Conservation (phyloP, 2,797 vertebrate genomes). For the Coendou prehensilis region DNA sequence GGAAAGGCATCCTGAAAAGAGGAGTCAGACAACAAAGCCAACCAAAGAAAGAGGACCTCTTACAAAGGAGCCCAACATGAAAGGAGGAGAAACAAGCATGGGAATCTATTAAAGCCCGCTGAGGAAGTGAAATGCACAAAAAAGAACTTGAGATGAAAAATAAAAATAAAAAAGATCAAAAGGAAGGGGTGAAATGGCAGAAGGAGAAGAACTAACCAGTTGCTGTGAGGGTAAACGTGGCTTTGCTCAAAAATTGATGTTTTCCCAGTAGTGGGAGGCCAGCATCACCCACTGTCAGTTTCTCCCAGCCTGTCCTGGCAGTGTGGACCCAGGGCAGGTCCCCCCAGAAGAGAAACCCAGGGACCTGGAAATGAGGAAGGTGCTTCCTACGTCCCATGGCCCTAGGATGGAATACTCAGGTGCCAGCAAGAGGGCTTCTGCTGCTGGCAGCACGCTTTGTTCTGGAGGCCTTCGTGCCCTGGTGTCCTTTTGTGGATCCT, state of each 20-base stretch:
- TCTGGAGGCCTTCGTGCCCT: rapidly evolving
- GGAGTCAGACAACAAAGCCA: constrained; percentile 76
- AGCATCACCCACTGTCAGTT: background rate
- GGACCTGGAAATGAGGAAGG: background rate
- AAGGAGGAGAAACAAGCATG: constrained; percentile 28
- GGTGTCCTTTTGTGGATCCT: background rate
- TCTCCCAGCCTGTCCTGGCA: background rate
- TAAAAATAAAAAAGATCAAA: constrained; percentile 76
- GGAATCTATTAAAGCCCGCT: constrained; percentile 59
- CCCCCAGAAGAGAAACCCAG: background rate
- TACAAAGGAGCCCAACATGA: constrained; percentile 27
- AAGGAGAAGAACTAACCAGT: constrained; percentile 18
- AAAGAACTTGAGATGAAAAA: constrained; percentile 70
- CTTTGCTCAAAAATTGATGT: constrained; percentile 53
- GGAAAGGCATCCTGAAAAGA: background rate
- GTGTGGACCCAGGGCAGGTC: too few species aligned
- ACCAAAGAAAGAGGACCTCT: background rate
- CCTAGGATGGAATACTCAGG: background rate
- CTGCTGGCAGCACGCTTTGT: background rate
- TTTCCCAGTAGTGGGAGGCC: background rate
- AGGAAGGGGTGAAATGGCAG: constrained; percentile 20
- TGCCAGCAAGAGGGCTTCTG: rapidly evolving
- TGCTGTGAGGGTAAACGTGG: background rate
- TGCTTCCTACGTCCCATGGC: background rate
- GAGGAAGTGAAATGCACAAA: constrained; percentile 34